Conservation (phyloP, 1,140 invertebrate genomes). For the Zaprionus davidi region DNA sequence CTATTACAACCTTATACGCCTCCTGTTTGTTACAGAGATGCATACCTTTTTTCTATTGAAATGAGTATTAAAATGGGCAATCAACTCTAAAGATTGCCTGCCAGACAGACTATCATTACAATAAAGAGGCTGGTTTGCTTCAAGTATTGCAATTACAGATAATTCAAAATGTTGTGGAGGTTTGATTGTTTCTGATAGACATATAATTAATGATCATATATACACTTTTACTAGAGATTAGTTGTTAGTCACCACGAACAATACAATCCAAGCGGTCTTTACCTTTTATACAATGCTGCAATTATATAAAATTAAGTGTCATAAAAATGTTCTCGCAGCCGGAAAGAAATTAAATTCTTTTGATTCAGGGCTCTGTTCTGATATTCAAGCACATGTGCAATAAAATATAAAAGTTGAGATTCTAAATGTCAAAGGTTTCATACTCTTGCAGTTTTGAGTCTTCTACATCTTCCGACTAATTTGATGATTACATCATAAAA, state of each 20-base stretch:
- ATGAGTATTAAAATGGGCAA: background rate
- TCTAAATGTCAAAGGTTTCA: too few relatives aligned
- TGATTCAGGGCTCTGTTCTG: background rate
- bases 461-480: too few relatives aligned
- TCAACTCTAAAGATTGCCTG: background rate
- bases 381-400: too few relatives aligned
- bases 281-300: background rate
- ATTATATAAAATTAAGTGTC: background rate
- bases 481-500: too few relatives aligned
- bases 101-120: background rate
- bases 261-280: background rate
- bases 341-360: slow-evolving; percentile 1
- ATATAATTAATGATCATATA: background rate
- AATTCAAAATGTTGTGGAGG: background rate
- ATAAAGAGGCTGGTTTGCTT: background rate
- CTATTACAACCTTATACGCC: background rate
- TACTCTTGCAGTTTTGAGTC: too few relatives aligned
- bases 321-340: background rate
- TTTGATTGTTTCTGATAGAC: background rate
- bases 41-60: background rate
- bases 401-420: too few relatives aligned
- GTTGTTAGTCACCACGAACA: background rate
- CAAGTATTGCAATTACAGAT: background rate
- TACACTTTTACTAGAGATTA: background rate
- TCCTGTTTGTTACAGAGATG: background rate